Evolutionary conservation across 2,113 vertebrate genomes (phyloP).

Genomic region (Panthera tigris): DNA sequence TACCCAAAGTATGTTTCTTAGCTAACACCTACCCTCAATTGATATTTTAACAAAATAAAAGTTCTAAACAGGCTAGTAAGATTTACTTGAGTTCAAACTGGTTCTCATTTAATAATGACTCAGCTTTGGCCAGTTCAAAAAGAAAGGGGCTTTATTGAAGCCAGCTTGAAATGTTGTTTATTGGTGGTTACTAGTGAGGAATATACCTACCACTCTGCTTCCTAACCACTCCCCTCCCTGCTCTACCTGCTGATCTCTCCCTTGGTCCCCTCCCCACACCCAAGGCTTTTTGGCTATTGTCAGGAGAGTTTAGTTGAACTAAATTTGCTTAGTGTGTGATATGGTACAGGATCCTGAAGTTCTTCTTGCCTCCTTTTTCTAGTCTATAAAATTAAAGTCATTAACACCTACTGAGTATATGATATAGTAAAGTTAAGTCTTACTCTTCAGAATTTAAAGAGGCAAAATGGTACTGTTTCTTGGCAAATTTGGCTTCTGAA

Average conservation of each 20-base stretch:
- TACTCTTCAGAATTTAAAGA: not conserved
- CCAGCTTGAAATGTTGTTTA: not conserved
- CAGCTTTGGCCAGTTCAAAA: not conserved
- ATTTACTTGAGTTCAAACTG: not conserved
- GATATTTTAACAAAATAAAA: slow-evolving; percentile 32
- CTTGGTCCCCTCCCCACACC: not conserved
- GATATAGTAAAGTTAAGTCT: not conserved
- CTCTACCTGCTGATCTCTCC: not conserved
- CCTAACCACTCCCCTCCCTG: not conserved
- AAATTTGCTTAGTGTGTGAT: not conserved
- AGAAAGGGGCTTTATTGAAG: not conserved
- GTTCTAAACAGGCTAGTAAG: not conserved
- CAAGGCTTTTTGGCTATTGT: not conserved
- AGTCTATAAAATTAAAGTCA: not conserved
- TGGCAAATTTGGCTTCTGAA: slow-evolving; percentile 14
- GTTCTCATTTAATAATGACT: slow-evolving; percentile 4
- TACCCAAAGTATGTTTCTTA: slow-evolving; percentile 7
- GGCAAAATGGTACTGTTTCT: not conserved
- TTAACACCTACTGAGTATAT: not conserved
- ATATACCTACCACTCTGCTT: not conserved
- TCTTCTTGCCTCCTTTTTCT: slow-evolving; percentile 5
- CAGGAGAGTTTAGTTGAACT: not conserved
- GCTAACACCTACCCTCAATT: not conserved
- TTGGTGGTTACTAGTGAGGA: not conserved
- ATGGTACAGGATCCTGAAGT: not conserved